Evolutionary conservation across 35 echinoderm and acorn worm genomes (phyloP).

Genomic region (Nesometra sesokonis): DNA sequence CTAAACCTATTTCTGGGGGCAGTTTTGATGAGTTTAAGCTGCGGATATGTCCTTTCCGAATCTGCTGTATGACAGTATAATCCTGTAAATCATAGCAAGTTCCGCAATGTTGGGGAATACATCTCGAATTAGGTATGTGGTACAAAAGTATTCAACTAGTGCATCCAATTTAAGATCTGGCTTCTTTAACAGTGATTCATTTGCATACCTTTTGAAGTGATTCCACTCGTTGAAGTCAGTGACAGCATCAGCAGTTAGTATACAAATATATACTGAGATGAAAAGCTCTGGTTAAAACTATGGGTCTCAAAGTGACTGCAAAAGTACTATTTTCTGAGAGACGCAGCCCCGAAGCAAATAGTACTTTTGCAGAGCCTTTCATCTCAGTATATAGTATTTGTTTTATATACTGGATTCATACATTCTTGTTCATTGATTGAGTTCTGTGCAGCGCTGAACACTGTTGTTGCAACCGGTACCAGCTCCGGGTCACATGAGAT

Average conservation of each 20-base stretch:
- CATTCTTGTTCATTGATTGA: no score
- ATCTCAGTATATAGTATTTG: no score
- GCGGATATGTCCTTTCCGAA: slow-evolving; percentile 31
- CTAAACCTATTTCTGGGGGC: slow-evolving; percentile 28
- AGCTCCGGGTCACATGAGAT: no score
- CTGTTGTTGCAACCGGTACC: no score
- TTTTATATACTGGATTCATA: no score
- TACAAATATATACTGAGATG: no score
- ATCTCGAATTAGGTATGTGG: neutral
- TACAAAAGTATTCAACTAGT: slow-evolving; percentile 16
- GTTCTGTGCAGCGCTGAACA: no score
- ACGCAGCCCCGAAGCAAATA: no score
- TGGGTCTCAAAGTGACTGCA: no score
- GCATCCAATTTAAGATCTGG: slow-evolving; percentile 9
- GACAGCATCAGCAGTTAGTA: neutral
- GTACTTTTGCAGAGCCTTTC: no score
- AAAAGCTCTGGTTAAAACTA: no score
- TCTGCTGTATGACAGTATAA: slow-evolving; percentile 25
- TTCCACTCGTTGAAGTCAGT: neutral
- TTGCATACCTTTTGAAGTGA: slow-evolving; percentile 5
- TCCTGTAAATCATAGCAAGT: slow-evolving; percentile 29
- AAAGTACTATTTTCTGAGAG: no score
- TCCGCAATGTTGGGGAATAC: slow-evolving; percentile 6
- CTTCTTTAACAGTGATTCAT: slow-evolving; percentile 4
- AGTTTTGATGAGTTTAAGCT: slow-evolving; percentile 42